These are phyloP conservation scores for Drosophila kikkawai DNA, from an alignment of 1,140 invertebrate genomes.

Conservation along the genomic window DNA sequence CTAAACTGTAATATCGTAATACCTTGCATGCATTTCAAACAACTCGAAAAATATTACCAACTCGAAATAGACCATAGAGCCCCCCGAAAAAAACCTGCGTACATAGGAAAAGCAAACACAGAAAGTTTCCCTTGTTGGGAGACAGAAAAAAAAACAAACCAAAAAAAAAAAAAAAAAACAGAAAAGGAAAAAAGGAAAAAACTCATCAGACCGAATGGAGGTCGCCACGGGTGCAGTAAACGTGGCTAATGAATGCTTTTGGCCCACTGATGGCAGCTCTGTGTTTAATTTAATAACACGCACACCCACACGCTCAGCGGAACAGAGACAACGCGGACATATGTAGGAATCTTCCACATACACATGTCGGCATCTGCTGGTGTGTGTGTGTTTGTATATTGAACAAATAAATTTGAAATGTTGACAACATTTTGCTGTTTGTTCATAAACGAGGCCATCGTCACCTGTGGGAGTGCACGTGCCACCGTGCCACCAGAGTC, in stretches of 20 bases:
- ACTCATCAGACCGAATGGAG: slow-evolving; percentile 81
- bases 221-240: slow-evolving; percentile 83
- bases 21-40: not conserved
- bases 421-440: slow-evolving; percentile 83
- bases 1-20: not conserved
- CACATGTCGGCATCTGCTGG: slow-evolving; percentile 47
- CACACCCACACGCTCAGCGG: slow-evolving; percentile 21
- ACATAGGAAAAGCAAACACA: slow-evolving; percentile 54
- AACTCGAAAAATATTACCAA: not conserved
- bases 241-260: slow-evolving; percentile 84
- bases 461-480: slow-evolving; percentile 79
- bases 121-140: slow-evolving; percentile 63
- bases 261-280: slow-evolving; percentile 80
- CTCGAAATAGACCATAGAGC: not conserved
- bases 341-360: slow-evolving; percentile 44
- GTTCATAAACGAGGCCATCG: slow-evolving; percentile 83
- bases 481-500: slow-evolving; percentile 18
- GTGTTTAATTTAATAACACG: slow-evolving; percentile 84
- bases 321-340: slow-evolving; percentile 55
- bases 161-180: slow-evolving; percentile 25
- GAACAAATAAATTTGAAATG: slow-evolving; percentile 84
- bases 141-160: slow-evolving; percentile 27
- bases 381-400: slow-evolving; percentile 65
- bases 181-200: slow-evolving; percentile 57
- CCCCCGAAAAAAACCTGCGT: slow-evolving; percentile 7